Evolutionary conservation across 2,888 invertebrate species (phyloP).

Genomic region (Sclerodermus sp.): DNA sequence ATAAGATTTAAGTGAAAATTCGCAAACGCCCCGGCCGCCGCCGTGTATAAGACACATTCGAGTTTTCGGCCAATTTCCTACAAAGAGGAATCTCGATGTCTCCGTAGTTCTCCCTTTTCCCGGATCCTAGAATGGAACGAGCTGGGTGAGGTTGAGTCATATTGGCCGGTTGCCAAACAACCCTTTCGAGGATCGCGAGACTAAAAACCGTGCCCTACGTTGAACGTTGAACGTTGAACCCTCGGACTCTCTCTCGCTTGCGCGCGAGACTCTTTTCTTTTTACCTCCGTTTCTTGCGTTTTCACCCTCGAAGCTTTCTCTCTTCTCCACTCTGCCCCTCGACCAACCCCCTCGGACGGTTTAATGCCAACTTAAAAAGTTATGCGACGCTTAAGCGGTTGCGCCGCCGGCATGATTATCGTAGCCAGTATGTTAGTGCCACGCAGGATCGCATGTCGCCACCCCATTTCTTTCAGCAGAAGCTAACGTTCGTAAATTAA

Average conservation of each 20-base stretch:
- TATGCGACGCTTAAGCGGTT: slow-evolving; percentile 3
- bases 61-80: too few relatives aligned
- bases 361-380: slow-evolving; percentile 10
- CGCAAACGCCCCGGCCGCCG: too few relatives aligned
- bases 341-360: neutral
- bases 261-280: neutral
- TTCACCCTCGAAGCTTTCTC: slow-evolving; percentile 1
- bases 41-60: too few relatives aligned
- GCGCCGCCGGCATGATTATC: neutral
- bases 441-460: neutral
- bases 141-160: slow-evolving; percentile 17
- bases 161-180: slow-evolving; percentile 32
- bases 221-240: slow-evolving; percentile 14
- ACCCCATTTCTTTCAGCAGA: neutral
- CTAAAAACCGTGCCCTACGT: slow-evolving; percentile 25
- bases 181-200: slow-evolving; percentile 17
- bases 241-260: slow-evolving; percentile 18
- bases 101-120: slow-evolving; percentile 8
- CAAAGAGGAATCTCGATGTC: neutral
- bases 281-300: slow-evolving; percentile 1
- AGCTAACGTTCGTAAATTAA: neutral
- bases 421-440: neutral
- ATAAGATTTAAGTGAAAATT: too few relatives aligned
- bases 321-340: neutral
- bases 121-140: slow-evolving; percentile 3